These are phyloP conservation scores for Acropora tenuis DNA, from an alignment of 64 coral and sea anemone species.

Conservation along the genomic window DNA sequence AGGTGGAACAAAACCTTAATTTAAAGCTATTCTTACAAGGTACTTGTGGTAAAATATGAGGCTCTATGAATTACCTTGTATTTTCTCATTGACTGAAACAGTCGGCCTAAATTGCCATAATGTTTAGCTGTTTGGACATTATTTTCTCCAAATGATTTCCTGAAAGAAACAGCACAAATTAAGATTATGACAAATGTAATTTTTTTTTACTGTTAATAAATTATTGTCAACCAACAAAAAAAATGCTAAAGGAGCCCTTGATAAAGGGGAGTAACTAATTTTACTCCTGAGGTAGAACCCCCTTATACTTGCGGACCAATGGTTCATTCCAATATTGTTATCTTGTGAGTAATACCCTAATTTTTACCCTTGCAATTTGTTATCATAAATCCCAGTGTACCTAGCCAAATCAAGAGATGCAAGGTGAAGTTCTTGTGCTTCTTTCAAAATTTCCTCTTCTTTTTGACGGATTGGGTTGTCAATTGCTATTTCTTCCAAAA, in stretches of 20 bases:
- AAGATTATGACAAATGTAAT: no score
- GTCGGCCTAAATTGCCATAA: conserved; percentile 94
- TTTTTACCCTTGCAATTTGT: not conserved
- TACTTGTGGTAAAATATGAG: no score
- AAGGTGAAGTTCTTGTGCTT: conserved; percentile 91
- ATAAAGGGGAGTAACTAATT: no score
- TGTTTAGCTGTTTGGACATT: conserved; percentile 99
- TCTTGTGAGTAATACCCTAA: not conserved
- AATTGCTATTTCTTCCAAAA: conserved; percentile 98
- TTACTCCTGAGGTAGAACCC: no score
- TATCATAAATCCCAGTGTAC: conserved; percentile 15
- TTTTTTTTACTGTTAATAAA: no score
- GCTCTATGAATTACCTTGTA: conserved; percentile 62
- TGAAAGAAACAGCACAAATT: not conserved
- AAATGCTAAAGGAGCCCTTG: no score
- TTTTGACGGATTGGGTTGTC: conserved; percentile 74
- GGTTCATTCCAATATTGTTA: no score
- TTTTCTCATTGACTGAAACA: conserved; percentile 97
- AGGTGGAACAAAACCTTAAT: not conserved
- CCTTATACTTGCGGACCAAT: no score
- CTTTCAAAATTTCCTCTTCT: conserved; percentile 82
- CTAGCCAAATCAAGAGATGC: conserved; percentile 92
- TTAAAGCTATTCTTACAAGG: no score
- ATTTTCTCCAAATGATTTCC: conserved; percentile 98
- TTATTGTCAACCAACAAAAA: no score